Evolutionary conservation across 1,140 invertebrate genomes (phyloP).

Genomic region (Penaeus chinensis): DNA sequence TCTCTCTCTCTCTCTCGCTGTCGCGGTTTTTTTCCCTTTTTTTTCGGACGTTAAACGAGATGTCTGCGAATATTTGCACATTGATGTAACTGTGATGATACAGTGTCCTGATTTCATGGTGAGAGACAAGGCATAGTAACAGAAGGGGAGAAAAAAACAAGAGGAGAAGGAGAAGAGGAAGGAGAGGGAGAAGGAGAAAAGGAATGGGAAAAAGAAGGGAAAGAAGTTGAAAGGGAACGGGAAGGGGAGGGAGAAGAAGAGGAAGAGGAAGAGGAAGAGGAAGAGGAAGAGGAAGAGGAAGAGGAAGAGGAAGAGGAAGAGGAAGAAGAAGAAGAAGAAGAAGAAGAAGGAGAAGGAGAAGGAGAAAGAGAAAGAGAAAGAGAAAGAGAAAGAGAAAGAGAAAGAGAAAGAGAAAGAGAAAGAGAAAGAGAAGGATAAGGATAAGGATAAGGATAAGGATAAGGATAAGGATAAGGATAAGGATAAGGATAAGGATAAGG

Average conservation of each 20-base stretch:
- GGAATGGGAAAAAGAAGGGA: not conserved
- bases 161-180: conserved; percentile 20
- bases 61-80: too few relatives aligned
- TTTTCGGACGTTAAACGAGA: too few relatives aligned
- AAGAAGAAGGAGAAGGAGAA: not conserved
- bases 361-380: not conserved
- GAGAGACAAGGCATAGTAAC: not conserved
- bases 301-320: not conserved
- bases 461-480: not conserved
- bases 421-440: conserved; percentile 14
- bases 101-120: not conserved
- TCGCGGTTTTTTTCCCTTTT: too few relatives aligned
- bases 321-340: not conserved
- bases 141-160: not conserved
- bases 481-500: not conserved
- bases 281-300: not conserved
- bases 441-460: not conserved
- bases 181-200: not conserved
- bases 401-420: not conserved
- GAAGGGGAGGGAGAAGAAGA: not conserved
- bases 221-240: not conserved
- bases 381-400: not conserved
- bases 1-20: too few relatives aligned
- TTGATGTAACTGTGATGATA: not conserved
- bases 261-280: not conserved